A percentile compares a stretch with the other conserved stretches of the same genome.
Conservation (phyloP, 1,140 invertebrate species). For the Conus ventricosus region DNA sequence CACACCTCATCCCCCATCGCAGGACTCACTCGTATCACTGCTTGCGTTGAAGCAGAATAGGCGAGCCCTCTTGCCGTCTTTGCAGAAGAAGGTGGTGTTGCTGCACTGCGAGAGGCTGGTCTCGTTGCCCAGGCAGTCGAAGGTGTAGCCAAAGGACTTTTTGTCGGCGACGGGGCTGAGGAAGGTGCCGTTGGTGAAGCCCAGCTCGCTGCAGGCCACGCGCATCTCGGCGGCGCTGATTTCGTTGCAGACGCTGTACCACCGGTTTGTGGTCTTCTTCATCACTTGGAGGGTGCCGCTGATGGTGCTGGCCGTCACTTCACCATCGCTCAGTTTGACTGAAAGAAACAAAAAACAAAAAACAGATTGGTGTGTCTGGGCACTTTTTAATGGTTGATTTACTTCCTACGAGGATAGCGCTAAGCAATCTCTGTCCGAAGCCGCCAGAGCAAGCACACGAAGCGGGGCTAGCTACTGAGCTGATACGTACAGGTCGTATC, state of each 20-base stretch:
- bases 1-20: no score
- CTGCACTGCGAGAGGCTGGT: conserved; percentile 45
- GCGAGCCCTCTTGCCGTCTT: not conserved
- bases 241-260: conserved; percentile 62
- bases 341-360: not conserved
- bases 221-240: conserved; percentile 54
- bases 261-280: conserved; percentile 2
- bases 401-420: no score
- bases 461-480: no score
- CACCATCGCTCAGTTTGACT: conserved; percentile 25
- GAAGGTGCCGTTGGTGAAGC: conserved; percentile 62
- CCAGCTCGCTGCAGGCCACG: conserved; percentile 64
- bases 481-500: no score
- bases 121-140: conserved; percentile 48
- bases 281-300: conserved; percentile 18
- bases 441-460: no score
- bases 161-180: conserved; percentile 13
- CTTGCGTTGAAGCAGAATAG: conserved; percentile 17
- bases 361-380: no score
- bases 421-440: no score
- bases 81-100: not conserved
- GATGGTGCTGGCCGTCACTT: not conserved
- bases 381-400: no score
- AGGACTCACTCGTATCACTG: not conserved
- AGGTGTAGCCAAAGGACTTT: conserved; percentile 34